Evolutionary conservation across 2,113 vertebrate genomes (phyloP).

Genomic region (Ageneiosus marmoratus): DNA sequence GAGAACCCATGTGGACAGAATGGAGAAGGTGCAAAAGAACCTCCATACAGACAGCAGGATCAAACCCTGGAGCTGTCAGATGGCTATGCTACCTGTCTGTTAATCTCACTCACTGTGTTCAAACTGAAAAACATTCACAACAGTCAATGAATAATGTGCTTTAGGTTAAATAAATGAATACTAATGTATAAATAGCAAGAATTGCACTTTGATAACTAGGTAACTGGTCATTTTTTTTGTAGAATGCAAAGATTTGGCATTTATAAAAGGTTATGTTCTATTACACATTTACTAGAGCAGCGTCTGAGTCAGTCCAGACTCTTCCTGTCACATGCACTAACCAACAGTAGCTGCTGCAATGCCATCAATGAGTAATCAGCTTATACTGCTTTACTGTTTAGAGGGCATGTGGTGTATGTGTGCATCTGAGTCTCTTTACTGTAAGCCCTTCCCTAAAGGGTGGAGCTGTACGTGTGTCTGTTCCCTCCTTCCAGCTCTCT

Average conservation of each 20-base stretch:
- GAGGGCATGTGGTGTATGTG: constrained; percentile 12
- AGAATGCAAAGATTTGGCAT: neutral
- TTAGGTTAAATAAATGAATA: neutral
- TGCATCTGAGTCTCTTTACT: constrained; percentile 55
- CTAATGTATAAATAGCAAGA: neutral
- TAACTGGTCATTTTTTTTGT: neutral
- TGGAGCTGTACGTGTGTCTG: constrained; percentile 71
- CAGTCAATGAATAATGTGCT: neutral
- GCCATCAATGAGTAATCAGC: constrained; percentile 43
- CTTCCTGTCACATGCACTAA: constrained; percentile 16
- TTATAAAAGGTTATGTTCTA: neutral
- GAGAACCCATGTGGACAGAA: neutral
- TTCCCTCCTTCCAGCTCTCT: constrained; percentile 68
- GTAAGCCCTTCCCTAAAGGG: constrained; percentile 68
- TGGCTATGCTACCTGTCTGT: neutral
- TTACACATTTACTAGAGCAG: neutral
- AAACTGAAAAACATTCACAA: neutral
- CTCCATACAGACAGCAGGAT: neutral
- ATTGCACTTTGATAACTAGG: neutral
- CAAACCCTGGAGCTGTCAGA: neutral
- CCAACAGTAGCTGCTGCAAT: constrained; percentile 17
- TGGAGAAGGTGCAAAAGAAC: neutral
- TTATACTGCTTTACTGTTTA: constrained; percentile 37
- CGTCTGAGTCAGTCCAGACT: neutral
- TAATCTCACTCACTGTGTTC: neutral